Conservation (phyloP, 2,888 invertebrate species). For the Rhamphomyia laevipes region DNA sequence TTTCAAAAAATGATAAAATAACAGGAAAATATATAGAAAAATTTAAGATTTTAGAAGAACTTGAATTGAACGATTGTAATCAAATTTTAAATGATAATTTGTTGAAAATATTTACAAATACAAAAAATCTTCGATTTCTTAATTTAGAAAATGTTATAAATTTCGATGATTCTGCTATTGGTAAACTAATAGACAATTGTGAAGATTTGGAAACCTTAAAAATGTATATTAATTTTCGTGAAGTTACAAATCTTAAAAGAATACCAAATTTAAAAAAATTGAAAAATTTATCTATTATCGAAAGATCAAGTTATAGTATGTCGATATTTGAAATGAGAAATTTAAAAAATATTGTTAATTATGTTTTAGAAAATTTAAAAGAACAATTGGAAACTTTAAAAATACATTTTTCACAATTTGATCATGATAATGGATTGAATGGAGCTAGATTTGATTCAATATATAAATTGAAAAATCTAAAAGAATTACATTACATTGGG, state of each 20-base stretch:
- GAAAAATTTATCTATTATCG: neutral
- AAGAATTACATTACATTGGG: neutral
- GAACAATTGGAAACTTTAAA: neutral
- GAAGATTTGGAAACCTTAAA: neutral
- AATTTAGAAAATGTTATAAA: neutral
- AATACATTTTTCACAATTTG: conserved; percentile 1
- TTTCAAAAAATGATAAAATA: neutral
- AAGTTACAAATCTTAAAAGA: neutral
- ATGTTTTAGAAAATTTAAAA: neutral
- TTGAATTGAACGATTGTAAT: neutral
- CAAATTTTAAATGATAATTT: no score
- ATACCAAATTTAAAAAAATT: neutral
- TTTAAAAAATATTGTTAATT: neutral
- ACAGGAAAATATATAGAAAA: neutral
- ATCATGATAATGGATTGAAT: conserved; percentile 1
- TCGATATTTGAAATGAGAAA: neutral
- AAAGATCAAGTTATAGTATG: neutral
- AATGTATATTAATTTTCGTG: neutral
- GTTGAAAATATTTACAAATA: no score
- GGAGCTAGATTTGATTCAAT: neutral
- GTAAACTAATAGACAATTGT: neutral
- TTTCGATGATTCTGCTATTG: neutral
- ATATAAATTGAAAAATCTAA: neutral
- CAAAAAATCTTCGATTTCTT: no score
- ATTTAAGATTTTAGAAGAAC: neutral